phyloP scores from a whole-genome alignment of 92 coral and sea anemone genomes.

The Hydrozoanthus gracilis region DNA sequence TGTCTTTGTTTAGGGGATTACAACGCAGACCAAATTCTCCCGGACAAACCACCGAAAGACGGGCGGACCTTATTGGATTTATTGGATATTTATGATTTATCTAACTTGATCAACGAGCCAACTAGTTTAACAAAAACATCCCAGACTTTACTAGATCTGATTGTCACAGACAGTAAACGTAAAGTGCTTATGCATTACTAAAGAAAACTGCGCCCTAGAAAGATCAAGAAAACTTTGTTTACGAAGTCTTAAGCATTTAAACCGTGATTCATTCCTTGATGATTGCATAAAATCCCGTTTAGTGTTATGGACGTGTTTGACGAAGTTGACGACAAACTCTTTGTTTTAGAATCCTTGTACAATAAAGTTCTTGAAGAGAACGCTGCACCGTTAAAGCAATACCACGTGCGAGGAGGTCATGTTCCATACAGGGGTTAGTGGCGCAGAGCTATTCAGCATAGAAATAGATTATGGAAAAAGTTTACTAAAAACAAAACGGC shows the following conservation, averaged over 20 bases:
- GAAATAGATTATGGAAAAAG: constrained; percentile 27
- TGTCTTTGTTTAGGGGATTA: constrained; percentile 46
- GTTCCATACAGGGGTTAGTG: constrained; percentile 39
- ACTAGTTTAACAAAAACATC: constrained; percentile 49
- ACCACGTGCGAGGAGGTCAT: constrained; percentile 24
- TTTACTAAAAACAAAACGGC: constrained; percentile 13
- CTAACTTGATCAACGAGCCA: constrained; percentile 45
- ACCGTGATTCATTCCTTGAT: constrained; percentile 43
- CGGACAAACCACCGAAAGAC: constrained; percentile 62
- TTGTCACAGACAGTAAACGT: constrained; percentile 55
- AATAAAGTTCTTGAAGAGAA: neutral
- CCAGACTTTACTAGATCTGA: constrained; percentile 44
- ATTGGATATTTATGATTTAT: constrained; percentile 50
- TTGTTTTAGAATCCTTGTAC: no score
- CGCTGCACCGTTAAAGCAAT: constrained; percentile 21
- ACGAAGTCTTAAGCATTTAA: constrained; percentile 22
- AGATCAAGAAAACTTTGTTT: constrained; percentile 54
- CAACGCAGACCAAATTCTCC: constrained; percentile 52
- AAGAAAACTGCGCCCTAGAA: constrained; percentile 23
- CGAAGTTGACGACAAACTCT: neutral
- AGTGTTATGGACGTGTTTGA: constrained; percentile 48
- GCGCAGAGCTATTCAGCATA: constrained; percentile 8
- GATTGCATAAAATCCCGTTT: constrained; percentile 49
- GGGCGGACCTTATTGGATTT: constrained; percentile 56
- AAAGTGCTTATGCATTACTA: constrained; percentile 1